These are phyloP conservation scores for Plagodis pulveraria DNA, from an alignment of 2,888 invertebrate genomes.

Conservation along the genomic window DNA sequence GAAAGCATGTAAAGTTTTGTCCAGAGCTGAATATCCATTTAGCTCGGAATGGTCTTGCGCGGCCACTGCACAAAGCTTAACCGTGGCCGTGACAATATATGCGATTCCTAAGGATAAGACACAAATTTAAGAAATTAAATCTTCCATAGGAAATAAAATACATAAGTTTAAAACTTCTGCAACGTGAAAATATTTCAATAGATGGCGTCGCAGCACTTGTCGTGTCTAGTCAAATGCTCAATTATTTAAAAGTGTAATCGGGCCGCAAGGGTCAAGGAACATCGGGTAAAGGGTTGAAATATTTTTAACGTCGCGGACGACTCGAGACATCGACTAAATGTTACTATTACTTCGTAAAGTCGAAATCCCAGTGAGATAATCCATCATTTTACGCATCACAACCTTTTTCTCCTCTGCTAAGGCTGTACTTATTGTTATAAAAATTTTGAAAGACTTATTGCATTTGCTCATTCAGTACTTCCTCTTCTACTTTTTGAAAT, in stretches of 20 bases:
- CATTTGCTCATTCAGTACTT: conserved; percentile 80
- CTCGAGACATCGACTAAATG: conserved; percentile 83
- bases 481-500: conserved; percentile 68
- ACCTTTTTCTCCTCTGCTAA: neutral
- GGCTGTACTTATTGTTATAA: conserved; percentile 47
- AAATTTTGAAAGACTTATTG: conserved; percentile 62
- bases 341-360: conserved; percentile 61
- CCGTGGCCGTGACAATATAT: conserved; percentile 64
- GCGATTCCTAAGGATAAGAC: conserved; percentile 76
- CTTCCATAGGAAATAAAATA: conserved; percentile 80
- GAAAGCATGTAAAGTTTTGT: conserved; percentile 60
- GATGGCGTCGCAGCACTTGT: conserved; percentile 19
- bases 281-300: conserved; percentile 49
- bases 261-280: conserved; percentile 23
- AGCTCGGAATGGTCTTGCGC: conserved; percentile 61
- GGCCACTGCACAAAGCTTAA: conserved; percentile 72
- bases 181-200: conserved; percentile 66
- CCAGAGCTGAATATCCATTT: conserved; percentile 51
- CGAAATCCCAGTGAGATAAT: conserved; percentile 13
- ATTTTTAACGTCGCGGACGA: conserved; percentile 61
- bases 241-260: conserved; percentile 42
- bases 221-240: conserved; percentile 71
- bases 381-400: neutral
- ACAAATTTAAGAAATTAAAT: conserved; percentile 69
- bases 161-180: conserved; percentile 70